Percentiles rank a stretch among this genome's conserved stretches.
These are phyloP conservation scores for Rhaphigaster nebulosa DNA, from an alignment of 2,888 invertebrate species.

Conservation along the genomic window DNA sequence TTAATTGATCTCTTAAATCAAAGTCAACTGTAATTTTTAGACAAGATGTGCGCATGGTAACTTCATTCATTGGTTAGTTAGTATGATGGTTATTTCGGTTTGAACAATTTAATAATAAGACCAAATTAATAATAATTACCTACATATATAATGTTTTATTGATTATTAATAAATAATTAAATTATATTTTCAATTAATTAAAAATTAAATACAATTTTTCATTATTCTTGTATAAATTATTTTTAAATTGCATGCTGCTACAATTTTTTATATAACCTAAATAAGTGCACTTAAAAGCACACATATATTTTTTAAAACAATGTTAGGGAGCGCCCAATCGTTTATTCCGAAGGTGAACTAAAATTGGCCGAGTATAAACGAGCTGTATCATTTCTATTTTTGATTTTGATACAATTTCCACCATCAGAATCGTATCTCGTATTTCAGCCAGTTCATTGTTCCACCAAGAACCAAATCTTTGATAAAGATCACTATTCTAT, in stretches of 20 bases:
- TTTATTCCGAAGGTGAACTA: conserved; percentile 37
- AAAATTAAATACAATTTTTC: no score
- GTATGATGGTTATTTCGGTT: no score
- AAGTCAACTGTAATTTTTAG: neutral
- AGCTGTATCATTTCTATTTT: conserved; percentile 43
- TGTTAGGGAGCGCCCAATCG: neutral
- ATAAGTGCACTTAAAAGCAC: neutral
- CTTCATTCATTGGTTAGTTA: neutral
- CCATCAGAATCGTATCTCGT: conserved; percentile 26
- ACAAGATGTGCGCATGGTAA: neutral
- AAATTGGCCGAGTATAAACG: conserved; percentile 45
- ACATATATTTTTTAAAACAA: neutral
- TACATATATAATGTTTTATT: no score
- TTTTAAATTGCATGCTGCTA: no score
- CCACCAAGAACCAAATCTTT: conserved; percentile 58
- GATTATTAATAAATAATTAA: no score
- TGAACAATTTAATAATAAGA: no score
- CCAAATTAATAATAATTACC: no score
- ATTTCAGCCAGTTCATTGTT: conserved; percentile 59
- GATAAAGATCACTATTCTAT: conserved; percentile 11
- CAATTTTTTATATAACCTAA: no score
- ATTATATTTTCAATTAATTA: no score
- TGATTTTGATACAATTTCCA: conserved; percentile 25
- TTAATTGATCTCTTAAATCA: neutral
- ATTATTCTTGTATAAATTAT: no score